A percentile compares a stretch with the other conserved stretches of the same genome.
Evolutionary conservation across 2,888 invertebrate species (phyloP).

Genomic region (Linnaemya tessellans): DNA sequence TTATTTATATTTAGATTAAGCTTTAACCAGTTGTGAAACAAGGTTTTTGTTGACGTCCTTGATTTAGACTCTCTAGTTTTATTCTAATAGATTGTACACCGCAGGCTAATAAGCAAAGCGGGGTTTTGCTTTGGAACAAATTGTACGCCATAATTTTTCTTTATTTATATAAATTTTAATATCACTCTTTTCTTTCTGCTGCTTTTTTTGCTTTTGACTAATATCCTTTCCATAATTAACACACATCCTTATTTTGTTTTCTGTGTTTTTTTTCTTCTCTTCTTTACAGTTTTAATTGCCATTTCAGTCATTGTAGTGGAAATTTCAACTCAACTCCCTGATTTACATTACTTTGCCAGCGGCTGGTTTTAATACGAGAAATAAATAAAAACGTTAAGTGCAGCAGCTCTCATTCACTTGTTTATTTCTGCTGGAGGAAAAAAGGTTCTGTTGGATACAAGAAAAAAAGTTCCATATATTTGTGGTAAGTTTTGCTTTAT

Average conservation of each 20-base stretch:
- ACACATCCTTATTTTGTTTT: constrained; percentile 26
- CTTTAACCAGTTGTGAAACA: no score
- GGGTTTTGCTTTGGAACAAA: no score
- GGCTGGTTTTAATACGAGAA: constrained; percentile 26
- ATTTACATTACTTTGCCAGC: constrained; percentile 31
- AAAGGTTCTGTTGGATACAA: neutral
- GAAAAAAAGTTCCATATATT: neutral
- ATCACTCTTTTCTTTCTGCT: neutral
- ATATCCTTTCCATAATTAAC: constrained; percentile 37
- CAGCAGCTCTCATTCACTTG: neutral
- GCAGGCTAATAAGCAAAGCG: no score
- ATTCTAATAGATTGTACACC: no score
- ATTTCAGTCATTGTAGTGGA: constrained; percentile 62
- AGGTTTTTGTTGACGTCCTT: no score
- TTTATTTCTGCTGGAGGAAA: neutral
- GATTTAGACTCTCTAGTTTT: no score
- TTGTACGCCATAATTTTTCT: no score
- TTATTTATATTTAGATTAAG: no score
- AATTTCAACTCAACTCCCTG: constrained; percentile 41
- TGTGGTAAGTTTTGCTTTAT: constrained; percentile 49
- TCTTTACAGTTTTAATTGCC: constrained; percentile 55
- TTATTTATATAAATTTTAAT: neutral
- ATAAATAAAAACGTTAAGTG: constrained; percentile 6
- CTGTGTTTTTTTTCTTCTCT: neutral
- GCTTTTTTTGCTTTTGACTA: constrained; percentile 11